These are phyloP conservation scores for Scomber scombrus DNA, from an alignment of 2,113 vertebrate species.

Conservation along the genomic window DNA sequence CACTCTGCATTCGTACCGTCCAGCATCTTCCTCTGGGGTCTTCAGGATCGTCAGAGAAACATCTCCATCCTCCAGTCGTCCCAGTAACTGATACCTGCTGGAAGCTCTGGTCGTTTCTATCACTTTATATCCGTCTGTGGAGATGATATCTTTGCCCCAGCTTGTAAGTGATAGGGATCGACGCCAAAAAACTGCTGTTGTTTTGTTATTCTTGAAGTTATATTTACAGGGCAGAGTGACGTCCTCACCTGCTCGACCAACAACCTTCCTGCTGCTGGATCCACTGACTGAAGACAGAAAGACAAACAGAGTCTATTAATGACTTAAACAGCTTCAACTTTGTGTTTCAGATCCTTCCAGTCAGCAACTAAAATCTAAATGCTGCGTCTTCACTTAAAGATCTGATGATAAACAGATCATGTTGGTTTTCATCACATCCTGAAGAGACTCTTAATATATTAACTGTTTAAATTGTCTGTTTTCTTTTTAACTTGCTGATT, in stretches of 20 bases:
- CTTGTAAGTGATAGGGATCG: fast-evolving
- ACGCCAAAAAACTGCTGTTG: neutral
- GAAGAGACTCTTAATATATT: too few relatives aligned
- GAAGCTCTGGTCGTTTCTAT: neutral
- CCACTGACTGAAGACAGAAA: conserved; percentile 35
- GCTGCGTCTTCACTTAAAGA: too few relatives aligned
- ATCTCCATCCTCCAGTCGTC: conserved; percentile 45
- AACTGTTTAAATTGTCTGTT: too few relatives aligned
- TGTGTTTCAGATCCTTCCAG: too few relatives aligned
- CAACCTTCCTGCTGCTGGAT: fast-evolving
- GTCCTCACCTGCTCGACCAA: neutral
- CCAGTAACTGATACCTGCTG: conserved; percentile 45
- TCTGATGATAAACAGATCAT: too few relatives aligned
- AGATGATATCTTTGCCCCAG: neutral
- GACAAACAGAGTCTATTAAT: neutral
- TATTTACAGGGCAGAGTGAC: conserved; percentile 54
- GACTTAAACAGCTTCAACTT: too few relatives aligned
- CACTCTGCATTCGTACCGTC: conserved; percentile 52
- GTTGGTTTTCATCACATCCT: too few relatives aligned
- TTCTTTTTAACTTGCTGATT: too few relatives aligned
- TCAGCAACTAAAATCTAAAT: too few relatives aligned
- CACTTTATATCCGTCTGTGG: fast-evolving
- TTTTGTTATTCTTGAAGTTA: fast-evolving
- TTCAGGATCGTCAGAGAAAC: conserved; percentile 55
- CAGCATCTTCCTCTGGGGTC: conserved; percentile 22